Evolutionary conservation across 2,113 vertebrate species (phyloP), one percentile per base, ranked within the genome.

Genomic region (Melanostigma gelatinosum): DNA sequence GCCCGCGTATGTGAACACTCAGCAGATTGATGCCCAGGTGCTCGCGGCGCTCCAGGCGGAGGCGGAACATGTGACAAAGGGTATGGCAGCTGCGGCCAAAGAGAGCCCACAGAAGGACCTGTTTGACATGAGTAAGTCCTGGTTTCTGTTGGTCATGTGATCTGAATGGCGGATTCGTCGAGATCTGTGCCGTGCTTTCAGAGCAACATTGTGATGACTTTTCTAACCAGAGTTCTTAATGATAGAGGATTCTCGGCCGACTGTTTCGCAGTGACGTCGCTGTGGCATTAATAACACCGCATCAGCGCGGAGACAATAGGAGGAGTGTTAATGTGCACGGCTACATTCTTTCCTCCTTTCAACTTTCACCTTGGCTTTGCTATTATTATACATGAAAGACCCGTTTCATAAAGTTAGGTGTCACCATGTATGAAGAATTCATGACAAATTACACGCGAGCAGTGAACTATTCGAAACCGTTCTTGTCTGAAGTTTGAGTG

Each of bases 71-170:
- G 88, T 90, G 44, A 89, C 93, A 9, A 93, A 92, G 72, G 91
- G 92, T 40, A 88, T 88, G 88, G 81, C 74, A 3, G 91, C 90
- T 46, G 92, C 91, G 85, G 94, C 93, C 80, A 93, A 94, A 74
- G 96, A 96, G 36, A 97, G 96, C 86, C 95, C 96, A 6, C 93
- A 90, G 91, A 99, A 96, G 90, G 98, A 99, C 93, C 93, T 99
- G 72, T 99, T 99, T 81, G 98, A 99, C 89, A 99, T 99, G 98
- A 99, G 98, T 99, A 93, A 95, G 97, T 87, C 60, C 42, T 16
- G 36, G 36, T 3, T 66, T 8, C 4, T 60, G 7, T 34, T 46
- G 13, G 15, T 16, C 15, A 16, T 4, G 18, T 72, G 52, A 40
- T 63, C 40, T 63, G 6, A 62, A 24, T 54, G 44, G 46, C 6